Percentiles rank a stretch among this genome's conserved stretches.
Conservation (phyloP, 2,113 vertebrate genomes). For the Symphodus melops region DNA sequence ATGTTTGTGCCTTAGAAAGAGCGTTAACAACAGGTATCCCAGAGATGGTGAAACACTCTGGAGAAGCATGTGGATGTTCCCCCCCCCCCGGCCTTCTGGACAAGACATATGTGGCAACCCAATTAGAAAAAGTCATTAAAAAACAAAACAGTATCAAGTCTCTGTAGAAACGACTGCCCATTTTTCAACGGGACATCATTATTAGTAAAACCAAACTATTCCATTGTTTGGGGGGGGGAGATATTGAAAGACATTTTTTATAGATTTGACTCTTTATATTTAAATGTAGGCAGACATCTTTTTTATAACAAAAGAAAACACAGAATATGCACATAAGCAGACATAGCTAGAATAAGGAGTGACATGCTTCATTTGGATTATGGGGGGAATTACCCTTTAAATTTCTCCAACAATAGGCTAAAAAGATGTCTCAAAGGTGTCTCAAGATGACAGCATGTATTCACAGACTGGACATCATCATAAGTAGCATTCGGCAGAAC, state of each 20-base stretch:
- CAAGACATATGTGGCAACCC: background rate
- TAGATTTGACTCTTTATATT: too few relatives aligned
- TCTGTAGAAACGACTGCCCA: background rate
- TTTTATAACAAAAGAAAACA: background rate
- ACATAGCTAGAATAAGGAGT: background rate
- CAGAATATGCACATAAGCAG: background rate
- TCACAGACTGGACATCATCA: background rate
- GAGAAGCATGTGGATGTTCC: background rate
- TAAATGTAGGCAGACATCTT: too few relatives aligned
- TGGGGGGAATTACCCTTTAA: background rate
- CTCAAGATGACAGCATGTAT: background rate
- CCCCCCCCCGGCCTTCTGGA: background rate
- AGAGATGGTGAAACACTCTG: background rate
- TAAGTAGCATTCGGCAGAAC: background rate
- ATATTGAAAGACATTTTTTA: too few relatives aligned
- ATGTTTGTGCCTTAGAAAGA: background rate
- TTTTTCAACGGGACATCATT: constrained; percentile 1
- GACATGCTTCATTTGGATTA: background rate
- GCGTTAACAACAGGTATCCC: background rate
- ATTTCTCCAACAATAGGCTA: background rate
- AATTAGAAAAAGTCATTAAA: too few relatives aligned
- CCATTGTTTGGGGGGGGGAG: too few relatives aligned
- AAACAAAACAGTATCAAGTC: background rate
- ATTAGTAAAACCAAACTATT: background rate
- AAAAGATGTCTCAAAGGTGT: background rate